Conservation (phyloP, 2,113 vertebrate genomes). For the Epinephelus lanceolatus region DNA sequence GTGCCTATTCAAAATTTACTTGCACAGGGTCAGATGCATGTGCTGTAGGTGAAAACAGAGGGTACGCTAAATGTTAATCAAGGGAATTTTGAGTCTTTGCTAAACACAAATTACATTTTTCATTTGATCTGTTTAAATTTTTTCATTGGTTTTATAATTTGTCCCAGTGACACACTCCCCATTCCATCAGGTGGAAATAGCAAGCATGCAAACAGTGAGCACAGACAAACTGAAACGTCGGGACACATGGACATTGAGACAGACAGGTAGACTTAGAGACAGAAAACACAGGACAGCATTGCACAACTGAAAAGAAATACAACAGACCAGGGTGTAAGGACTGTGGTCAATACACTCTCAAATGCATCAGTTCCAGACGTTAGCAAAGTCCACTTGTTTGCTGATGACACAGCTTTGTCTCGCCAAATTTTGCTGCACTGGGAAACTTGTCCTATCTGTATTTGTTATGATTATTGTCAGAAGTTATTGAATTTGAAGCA, state of each 20-base stretch:
- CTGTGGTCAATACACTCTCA: slow-evolving; percentile 59
- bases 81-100: not conserved
- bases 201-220: slow-evolving; percentile 78
- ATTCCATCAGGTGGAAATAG: slow-evolving; percentile 57
- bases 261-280: slow-evolving; percentile 26
- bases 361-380: slow-evolving; percentile 20
- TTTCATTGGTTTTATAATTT: not conserved
- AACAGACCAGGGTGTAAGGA: slow-evolving; percentile 17
- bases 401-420: slow-evolving; percentile 18
- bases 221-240: slow-evolving; percentile 28
- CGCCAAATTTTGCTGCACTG: not conserved
- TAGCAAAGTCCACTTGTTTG: slow-evolving; percentile 20
- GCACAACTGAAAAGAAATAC: slow-evolving; percentile 26
- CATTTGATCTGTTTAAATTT: not conserved
- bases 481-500: not conserved
- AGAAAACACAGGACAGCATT: slow-evolving; percentile 30
- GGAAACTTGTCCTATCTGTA: too few species aligned
- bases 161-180: slow-evolving; percentile 16
- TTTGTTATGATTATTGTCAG: not conserved
- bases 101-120: not conserved
- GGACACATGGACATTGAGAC: slow-evolving; percentile 47
- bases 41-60: not conserved
- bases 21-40: not conserved
- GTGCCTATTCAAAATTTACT: not conserved
- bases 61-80: not conserved